A percentile compares a stretch with the other conserved stretches of the same genome.
These are phyloP conservation scores for Patella caerulea DNA, from an alignment of 2,888 invertebrate genomes.

Conservation along the genomic window DNA sequence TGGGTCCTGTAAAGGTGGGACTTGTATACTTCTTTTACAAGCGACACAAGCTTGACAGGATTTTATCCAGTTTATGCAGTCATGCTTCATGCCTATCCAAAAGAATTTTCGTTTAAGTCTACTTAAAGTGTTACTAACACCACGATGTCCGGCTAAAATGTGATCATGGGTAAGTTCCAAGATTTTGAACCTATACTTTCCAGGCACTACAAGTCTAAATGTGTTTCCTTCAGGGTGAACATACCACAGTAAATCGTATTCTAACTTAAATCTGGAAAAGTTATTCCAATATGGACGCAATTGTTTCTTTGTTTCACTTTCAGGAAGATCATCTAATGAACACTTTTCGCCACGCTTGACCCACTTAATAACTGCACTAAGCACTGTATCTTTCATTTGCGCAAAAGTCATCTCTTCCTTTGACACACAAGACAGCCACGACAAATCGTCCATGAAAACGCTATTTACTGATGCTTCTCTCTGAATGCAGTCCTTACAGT, in stretches of 20 bases:
- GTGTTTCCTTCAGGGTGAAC: neutral
- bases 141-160: neutral
- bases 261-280: too few species aligned
- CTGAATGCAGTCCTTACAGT: neutral
- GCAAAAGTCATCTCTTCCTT: neutral
- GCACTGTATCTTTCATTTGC: neutral
- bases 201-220: neutral
- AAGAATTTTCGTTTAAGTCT: neutral
- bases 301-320: too few species aligned
- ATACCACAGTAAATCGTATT: neutral
- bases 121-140: constrained; percentile 1
- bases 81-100: neutral
- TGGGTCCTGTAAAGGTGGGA: neutral
- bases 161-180: neutral
- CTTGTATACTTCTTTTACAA: neutral
- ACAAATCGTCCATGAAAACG: neutral
- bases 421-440: neutral
- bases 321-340: too few species aligned
- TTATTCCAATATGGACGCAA: too few species aligned
- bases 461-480: neutral
- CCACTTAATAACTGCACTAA: neutral
- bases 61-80: constrained; percentile 3
- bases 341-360: neutral
- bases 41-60: neutral
- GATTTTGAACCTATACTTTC: neutral